Evolutionary conservation across 2,888 invertebrate genomes (phyloP).

Genomic region (Herminia tarsipennalis): DNA sequence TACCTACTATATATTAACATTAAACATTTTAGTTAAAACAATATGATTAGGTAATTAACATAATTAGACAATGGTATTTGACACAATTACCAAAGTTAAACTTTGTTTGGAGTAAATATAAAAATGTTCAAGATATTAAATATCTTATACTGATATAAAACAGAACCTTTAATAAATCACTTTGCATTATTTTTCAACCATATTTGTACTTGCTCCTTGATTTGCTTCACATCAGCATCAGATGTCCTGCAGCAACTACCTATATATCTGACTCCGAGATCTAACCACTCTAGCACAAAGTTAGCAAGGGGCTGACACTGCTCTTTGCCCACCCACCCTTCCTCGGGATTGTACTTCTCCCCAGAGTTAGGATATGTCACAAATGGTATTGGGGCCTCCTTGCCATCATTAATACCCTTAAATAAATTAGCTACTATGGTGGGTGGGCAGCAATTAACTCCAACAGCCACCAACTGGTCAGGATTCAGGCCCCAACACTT

Average conservation of each 20-base stretch:
- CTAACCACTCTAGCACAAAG: constrained; percentile 91
- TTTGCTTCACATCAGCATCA: constrained; percentile 90
- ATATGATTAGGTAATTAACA: no score
- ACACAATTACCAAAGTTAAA: no score
- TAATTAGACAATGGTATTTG: no score
- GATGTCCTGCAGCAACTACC: constrained; percentile 97
- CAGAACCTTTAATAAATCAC: neutral
- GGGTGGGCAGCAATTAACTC: constrained; percentile 92
- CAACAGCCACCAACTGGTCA: constrained; percentile 90
- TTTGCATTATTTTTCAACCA: constrained; percentile 47
- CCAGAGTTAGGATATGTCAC: constrained; percentile 97
- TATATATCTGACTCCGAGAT: constrained; percentile 91
- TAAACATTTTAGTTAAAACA: no score
- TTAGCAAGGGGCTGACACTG: constrained; percentile 87
- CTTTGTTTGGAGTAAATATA: no score
- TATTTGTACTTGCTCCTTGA: constrained; percentile 64
- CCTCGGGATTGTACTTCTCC: constrained; percentile 87
- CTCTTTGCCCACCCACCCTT: constrained; percentile 88
- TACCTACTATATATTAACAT: no score
- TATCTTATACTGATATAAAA: no score
- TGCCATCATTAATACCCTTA: constrained; percentile 60
- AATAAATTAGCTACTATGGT: constrained; percentile 64
- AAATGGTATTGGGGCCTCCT: constrained; percentile 85
- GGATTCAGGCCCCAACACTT: constrained; percentile 88
- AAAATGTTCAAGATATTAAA: no score